A percentile compares a stretch with the other conserved stretches of the same genome.
Evolutionary conservation across 2,797 vertebrate species (phyloP).

Genomic region (Pygocentrus nattereri): DNA sequence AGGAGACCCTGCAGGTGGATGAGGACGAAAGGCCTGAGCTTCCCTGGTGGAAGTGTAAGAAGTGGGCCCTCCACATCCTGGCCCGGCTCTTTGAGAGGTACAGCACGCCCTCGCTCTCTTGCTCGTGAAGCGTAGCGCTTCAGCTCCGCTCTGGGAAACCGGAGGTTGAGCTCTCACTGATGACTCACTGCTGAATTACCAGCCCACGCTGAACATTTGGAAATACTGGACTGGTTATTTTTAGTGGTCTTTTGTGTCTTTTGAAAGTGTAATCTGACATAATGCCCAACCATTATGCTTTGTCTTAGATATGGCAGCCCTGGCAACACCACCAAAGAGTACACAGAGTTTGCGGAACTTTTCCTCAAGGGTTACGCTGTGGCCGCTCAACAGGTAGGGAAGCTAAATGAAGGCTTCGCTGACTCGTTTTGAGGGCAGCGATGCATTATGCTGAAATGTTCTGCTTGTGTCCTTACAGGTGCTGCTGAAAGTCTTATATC

Average conservation of each 20-base stretch:
- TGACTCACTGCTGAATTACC: constrained; percentile 43
- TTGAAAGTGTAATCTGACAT: constrained; percentile 27
- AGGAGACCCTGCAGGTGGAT: constrained; percentile 98
- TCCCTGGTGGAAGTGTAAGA: constrained; percentile 99
- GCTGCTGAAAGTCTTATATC: constrained; percentile 96
- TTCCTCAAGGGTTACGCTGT: constrained; percentile 98
- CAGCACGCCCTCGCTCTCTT: constrained; percentile 9
- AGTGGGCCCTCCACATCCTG: constrained; percentile 99
- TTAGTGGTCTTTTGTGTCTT: constrained; percentile 30
- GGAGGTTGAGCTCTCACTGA: constrained; percentile 24
- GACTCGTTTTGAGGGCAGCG: neutral
- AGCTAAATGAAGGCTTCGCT: neutral
- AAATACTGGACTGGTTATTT: constrained; percentile 49
- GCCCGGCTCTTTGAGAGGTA: constrained; percentile 98
- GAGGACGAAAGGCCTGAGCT: constrained; percentile 97
- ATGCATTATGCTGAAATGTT: neutral
- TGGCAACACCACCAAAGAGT: constrained; percentile 99
- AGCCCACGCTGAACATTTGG: constrained; percentile 43
- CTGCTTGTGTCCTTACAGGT: constrained; percentile 78
- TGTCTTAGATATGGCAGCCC: constrained; percentile 94
- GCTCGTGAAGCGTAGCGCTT: neutral
- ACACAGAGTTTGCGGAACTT: constrained; percentile 96
- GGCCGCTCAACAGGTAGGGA: constrained; percentile 90
- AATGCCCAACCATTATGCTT: constrained; percentile 12
- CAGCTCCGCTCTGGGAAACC: neutral